Percentiles rank a stretch among this genome's conserved stretches.
These are phyloP conservation scores for Syngnathus floridae DNA, from an alignment of 2,113 vertebrate species.

Conservation along the genomic window DNA sequence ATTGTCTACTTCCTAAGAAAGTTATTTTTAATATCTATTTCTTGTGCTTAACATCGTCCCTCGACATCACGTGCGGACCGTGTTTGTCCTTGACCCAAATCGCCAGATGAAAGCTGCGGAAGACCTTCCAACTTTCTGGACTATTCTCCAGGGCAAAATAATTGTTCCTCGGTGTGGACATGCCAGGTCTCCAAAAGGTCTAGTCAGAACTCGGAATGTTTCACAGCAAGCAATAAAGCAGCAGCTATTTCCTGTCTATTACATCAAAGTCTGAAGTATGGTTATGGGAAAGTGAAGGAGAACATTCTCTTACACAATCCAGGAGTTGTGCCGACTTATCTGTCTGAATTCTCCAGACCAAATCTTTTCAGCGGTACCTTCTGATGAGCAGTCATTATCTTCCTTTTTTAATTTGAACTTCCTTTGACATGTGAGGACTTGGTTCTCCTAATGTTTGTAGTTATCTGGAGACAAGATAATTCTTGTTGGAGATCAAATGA, in stretches of 20 bases:
- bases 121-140: constrained; percentile 45
- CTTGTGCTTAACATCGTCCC: constrained; percentile 21
- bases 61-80: constrained; percentile 32
- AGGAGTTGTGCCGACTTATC: constrained; percentile 30
- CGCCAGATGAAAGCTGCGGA: constrained; percentile 53
- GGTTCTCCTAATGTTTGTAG: constrained; percentile 1
- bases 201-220: constrained; percentile 59
- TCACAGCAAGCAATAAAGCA: constrained; percentile 66
- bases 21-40: background rate
- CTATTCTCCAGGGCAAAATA: constrained; percentile 50
- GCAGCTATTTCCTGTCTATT: constrained; percentile 64
- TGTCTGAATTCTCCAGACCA: constrained; percentile 40
- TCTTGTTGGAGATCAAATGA: constrained; percentile 28
- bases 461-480: constrained; percentile 32
- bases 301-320: constrained; percentile 41
- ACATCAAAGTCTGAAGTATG: constrained; percentile 55
- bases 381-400: constrained; percentile 7
- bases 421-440: background rate
- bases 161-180: constrained; percentile 54
- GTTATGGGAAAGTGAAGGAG: constrained; percentile 36
- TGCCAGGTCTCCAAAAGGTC: constrained; percentile 51
- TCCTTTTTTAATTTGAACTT: background rate
- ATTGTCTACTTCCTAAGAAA: constrained; percentile 24
- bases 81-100: constrained; percentile 48
- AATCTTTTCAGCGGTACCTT: background rate